Evolutionary conservation across 2,888 invertebrate genomes (phyloP), one percentile per base, ranked within the genome.

Genomic region (Cremastobaeus sp.): DNA sequence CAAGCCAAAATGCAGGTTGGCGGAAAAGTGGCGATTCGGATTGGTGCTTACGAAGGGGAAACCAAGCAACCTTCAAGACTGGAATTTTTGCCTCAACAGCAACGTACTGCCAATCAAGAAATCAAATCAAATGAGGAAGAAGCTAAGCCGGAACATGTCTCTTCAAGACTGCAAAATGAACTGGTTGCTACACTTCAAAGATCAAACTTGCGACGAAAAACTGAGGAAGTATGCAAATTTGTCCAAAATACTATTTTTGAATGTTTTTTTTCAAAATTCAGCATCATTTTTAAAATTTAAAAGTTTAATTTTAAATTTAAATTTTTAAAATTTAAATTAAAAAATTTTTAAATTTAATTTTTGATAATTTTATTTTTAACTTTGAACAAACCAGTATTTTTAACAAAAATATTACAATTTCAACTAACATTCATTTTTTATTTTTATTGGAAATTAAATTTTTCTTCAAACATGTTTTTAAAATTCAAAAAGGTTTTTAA

Each of bases 171-270:
- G 64, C 94, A 94, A 80, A 92, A 92, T 65, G 94, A 95, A 88
- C 88, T 95, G 77, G 92, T 91, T 59, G 91, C 93, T 68, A 95
- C 94, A 3, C 88, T 95, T 71, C 93, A 93, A 80, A 91, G 94
- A 84, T 93, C 94, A 57, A 94, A 94, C 89, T 89, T 94, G 81
- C 91, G 91, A 82, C 92, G 92, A 88, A 91, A 92, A 88, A 93
- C 92, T 86, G 93, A 93, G 86, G 78, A 77, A 69, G 81, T 81
- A 75, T 65, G 30, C 8, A n/a, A 39, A 17, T 35, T 35, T 35
- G 3, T 12, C 12, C 14, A 35, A 12, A 35, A 14, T 25, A 14
- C 4, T 14, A 35, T 35, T 41, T 47, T 41, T 30, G 11, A 37
- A 18, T 15, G 3, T 37, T 17, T 35, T 18, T 18, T 15, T 50